phyloP scores from a whole-genome alignment of 2,797 vertebrate genomes.

The Argya squamiceps region DNA sequence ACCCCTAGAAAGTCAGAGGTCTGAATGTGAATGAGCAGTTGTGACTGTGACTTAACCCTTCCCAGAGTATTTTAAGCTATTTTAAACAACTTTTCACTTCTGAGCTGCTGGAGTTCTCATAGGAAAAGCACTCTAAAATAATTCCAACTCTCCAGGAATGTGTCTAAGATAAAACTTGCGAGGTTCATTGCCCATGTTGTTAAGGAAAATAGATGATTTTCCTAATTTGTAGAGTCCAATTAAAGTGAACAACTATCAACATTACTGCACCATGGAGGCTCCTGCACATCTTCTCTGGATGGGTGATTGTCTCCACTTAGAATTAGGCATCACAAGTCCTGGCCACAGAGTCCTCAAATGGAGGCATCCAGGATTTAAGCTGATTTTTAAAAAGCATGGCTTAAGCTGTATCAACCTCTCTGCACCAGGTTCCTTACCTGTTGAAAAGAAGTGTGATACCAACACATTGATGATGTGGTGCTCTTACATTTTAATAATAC shows the following conservation, averaged over 20 bases:
- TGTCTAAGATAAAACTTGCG: not conserved
- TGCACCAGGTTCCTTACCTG: not conserved
- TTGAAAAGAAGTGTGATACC: not conserved
- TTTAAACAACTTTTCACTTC: not conserved
- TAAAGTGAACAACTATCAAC: not conserved
- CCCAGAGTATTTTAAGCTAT: not conserved
- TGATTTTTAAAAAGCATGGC: not conserved
- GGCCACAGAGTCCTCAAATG: not conserved
- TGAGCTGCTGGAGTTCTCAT: not conserved
- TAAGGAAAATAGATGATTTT: not conserved
- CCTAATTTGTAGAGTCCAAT: not conserved
- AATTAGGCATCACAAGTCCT: not conserved
- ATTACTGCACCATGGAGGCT: not conserved
- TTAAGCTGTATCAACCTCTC: not conserved
- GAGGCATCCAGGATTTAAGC: not conserved
- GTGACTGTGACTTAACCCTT: not conserved
- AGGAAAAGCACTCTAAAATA: not conserved
- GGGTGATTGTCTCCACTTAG: rapidly evolving
- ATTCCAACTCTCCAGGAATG: not conserved
- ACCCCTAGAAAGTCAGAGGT: not conserved
- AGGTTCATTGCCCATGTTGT: not conserved
- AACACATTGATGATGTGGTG: not conserved
- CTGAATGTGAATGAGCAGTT: not conserved
- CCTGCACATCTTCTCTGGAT: not conserved
- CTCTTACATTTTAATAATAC: not conserved